Evolutionary conservation across 2,888 invertebrate genomes (phyloP).

Genomic region (Campaea margaritaria): DNA sequence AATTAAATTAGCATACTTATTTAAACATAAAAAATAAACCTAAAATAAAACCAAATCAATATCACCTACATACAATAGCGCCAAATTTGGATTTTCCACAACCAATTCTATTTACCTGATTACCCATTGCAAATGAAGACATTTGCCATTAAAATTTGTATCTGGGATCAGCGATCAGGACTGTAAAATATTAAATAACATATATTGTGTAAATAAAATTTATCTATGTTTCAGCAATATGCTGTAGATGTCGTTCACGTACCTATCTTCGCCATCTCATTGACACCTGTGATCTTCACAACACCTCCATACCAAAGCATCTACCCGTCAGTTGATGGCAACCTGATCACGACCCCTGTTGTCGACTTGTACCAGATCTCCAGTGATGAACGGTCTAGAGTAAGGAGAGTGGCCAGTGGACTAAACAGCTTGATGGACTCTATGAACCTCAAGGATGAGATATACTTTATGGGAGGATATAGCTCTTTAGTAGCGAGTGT

Average conservation of each 20-base stretch:
- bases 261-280: slow-evolving; percentile 85
- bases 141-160: too few relatives aligned
- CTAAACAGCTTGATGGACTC: slow-evolving; percentile 84
- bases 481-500: slow-evolving; percentile 86
- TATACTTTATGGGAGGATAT: slow-evolving; percentile 87
- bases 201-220: background rate
- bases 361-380: slow-evolving; percentile 71
- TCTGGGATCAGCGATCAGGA: too few relatives aligned
- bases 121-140: too few relatives aligned
- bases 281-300: slow-evolving; percentile 86
- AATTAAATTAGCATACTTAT: too few relatives aligned
- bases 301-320: slow-evolving; percentile 86
- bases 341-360: slow-evolving; percentile 60
- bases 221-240: slow-evolving; percentile 80
- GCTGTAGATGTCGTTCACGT: slow-evolving; percentile 86
- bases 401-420: slow-evolving; percentile 77
- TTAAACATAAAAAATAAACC: too few relatives aligned
- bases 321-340: slow-evolving; percentile 81
- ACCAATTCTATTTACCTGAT: too few relatives aligned
- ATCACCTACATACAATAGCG: too few relatives aligned
- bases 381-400: slow-evolving; percentile 67
- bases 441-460: slow-evolving; percentile 87
- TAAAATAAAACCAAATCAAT: too few relatives aligned
- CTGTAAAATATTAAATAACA: too few relatives aligned
- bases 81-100: too few relatives aligned